Percentiles rank a stretch among this genome's conserved stretches.
These are phyloP conservation scores for Macrotis lagotis DNA, from an alignment of 2,113 vertebrate genomes.

Conservation along the genomic window DNA sequence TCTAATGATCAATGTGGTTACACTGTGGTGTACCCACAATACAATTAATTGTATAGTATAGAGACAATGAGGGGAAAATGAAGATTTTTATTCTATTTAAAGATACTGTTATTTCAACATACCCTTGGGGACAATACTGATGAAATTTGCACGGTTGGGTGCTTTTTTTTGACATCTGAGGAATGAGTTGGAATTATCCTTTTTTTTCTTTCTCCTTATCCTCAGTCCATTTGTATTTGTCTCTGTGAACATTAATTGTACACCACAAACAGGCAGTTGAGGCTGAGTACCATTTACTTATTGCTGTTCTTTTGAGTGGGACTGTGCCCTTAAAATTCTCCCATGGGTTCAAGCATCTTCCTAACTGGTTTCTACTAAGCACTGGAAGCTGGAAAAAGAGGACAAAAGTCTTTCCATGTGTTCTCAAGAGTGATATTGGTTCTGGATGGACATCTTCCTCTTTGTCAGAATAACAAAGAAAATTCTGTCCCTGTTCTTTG, in stretches of 20 bases:
- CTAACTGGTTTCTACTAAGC: neutral
- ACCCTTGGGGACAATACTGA: accelerated
- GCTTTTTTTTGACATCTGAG: neutral
- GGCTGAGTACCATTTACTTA: neutral
- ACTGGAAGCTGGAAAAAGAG: neutral
- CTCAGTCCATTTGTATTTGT: slow-evolving; percentile 9
- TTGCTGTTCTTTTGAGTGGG: neutral
- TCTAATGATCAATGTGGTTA: neutral
- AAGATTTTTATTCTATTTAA: neutral
- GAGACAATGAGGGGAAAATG: neutral
- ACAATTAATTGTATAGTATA: neutral
- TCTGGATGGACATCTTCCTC: slow-evolving; percentile 34
- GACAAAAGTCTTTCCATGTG: slow-evolving; percentile 33
- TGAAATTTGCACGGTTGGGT: accelerated
- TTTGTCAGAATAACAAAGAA: slow-evolving; percentile 43
- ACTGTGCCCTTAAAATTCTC: neutral
- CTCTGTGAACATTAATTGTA: neutral
- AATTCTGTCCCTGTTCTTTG: slow-evolving; percentile 63
- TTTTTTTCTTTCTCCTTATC: neutral
- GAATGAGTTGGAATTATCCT: accelerated
- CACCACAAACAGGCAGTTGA: neutral
- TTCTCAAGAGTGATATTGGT: neutral
- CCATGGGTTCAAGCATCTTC: neutral
- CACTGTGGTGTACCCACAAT: neutral
- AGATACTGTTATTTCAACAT: neutral